phyloP scores from a whole-genome alignment of 2,113 vertebrate species.

The Herpailurus yagouaroundi region DNA sequence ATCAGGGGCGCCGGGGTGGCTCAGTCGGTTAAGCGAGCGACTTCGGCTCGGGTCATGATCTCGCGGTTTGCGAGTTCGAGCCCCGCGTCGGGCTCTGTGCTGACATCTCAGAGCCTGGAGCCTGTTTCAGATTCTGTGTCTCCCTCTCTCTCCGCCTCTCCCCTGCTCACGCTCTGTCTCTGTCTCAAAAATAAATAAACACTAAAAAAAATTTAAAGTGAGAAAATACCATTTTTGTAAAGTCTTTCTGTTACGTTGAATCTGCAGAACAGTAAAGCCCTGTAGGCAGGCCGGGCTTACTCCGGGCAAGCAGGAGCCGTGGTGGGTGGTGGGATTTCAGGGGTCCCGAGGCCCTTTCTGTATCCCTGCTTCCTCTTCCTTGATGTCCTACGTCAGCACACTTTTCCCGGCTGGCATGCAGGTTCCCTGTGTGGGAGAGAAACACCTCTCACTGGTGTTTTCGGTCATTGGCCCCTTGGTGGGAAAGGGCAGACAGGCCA shows the following conservation, averaged over 20 bases:
- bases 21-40: too few species aligned
- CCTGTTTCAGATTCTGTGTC: too few species aligned
- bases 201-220: background rate
- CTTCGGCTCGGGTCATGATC: too few species aligned
- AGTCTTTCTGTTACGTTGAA: background rate
- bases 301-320: fast-evolving
- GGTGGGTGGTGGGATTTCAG: background rate
- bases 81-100: too few species aligned
- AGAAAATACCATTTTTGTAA: background rate
- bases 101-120: fast-evolving
- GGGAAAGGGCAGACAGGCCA: background rate
- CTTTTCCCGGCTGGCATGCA: background rate
- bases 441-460: background rate
- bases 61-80: too few species aligned
- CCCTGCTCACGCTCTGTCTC: too few species aligned
- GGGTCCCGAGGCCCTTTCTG: background rate
- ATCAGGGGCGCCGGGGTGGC: background rate
- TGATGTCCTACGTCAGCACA: fast-evolving
- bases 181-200: too few species aligned
- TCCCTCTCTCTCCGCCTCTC: too few species aligned
- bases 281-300: background rate
- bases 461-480: background rate
- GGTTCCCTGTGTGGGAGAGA: background rate
- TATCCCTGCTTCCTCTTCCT: background rate
- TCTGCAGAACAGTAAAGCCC: background rate